Base-by-base conservation (phyloP, 2,888 invertebrate genomes). In the Diarsia dahlii region DNA sequence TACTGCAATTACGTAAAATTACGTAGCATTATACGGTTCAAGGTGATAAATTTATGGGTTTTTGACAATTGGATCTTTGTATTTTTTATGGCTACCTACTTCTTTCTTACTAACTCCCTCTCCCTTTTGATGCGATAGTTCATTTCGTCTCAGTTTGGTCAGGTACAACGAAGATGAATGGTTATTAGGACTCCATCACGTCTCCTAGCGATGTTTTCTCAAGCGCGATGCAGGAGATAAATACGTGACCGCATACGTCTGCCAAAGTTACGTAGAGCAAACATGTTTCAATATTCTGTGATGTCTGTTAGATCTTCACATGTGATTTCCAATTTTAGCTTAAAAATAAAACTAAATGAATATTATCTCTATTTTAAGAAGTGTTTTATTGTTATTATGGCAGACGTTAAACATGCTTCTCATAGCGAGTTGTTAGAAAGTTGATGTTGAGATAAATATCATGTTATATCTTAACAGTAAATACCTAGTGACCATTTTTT, bases 1-100 rank as follows among this genome's bases (percentile, higher is more conserved):
- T 94, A 94, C 88, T 90, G 93, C 91, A 95, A 95, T 96, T 96
- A 96, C 95, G 93, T 95, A 95, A 95, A 95, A 94, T 95, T 93
- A 94, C 91, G 91, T 92, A 92, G 90, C 88, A 87, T 87, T 90
- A 80, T 90, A 85, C 90, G 90, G 95, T 95, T 96, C 96, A 96
- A 96, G 96, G 96, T 95, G 90, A 94, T 90, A 90, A 88, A 91
- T 89, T 88, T 87, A 89, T 89, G 84, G 84, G 80, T 87, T 88
- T 89, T 83, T 86, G 86, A 89, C 84, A 88, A 88, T 88, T 87
- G 78, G 65, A 79, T 39, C 74, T 76, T 86, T 81, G 82, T 89
- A 91, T 12, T 9, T 20, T 58, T 64, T 72, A 52, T 12, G 9
- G 10, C 5, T 12, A 2, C n/a, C 23, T n/a, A 12, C 28, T 56